A percentile compares a stretch with the other conserved stretches of the same genome.
Evolutionary conservation across 2,797 vertebrate species (phyloP).

Genomic region (Meda fulgida): DNA sequence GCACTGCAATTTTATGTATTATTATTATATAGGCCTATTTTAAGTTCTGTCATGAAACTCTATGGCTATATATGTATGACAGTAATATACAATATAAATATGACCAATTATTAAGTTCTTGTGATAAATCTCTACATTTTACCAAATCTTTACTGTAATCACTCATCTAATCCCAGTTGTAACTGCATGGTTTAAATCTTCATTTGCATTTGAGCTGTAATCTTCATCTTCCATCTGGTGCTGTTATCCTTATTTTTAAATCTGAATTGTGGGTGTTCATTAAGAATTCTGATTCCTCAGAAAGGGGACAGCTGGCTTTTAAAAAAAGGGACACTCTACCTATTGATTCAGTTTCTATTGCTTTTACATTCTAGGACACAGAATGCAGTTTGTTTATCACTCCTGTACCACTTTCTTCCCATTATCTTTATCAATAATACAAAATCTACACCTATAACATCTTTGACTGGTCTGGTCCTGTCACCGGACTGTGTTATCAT

Average conservation of each 20-base stretch:
- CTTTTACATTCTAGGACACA: constrained; percentile 1
- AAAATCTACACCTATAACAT: not conserved
- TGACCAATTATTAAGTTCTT: not conserved
- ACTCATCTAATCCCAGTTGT: constrained; percentile 61
- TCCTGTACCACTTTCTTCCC: not conserved
- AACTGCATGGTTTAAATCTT: constrained; percentile 52
- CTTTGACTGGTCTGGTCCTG: not conserved
- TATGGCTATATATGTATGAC: no score
- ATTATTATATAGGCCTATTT: no score
- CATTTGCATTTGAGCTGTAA: constrained; percentile 57
- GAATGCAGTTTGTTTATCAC: not conserved
- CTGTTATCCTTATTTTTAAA: constrained; percentile 53
- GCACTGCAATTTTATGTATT: no score
- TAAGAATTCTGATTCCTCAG: not conserved
- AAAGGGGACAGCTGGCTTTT: constrained; percentile 1
- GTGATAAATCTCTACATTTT: not conserved
- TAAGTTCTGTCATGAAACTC: no score
- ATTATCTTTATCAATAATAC: not conserved
- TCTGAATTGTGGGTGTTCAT: constrained; percentile 50
- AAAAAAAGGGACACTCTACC: not conserved
- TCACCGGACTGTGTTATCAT: not conserved
- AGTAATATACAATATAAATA: no score
- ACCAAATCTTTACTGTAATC: not conserved
- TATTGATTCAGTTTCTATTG: constrained; percentile 5
- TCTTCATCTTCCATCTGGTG: constrained; percentile 61